Evolutionary conservation across 2,113 vertebrate genomes (phyloP).

Genomic region (Uropsilus gracilis): DNA sequence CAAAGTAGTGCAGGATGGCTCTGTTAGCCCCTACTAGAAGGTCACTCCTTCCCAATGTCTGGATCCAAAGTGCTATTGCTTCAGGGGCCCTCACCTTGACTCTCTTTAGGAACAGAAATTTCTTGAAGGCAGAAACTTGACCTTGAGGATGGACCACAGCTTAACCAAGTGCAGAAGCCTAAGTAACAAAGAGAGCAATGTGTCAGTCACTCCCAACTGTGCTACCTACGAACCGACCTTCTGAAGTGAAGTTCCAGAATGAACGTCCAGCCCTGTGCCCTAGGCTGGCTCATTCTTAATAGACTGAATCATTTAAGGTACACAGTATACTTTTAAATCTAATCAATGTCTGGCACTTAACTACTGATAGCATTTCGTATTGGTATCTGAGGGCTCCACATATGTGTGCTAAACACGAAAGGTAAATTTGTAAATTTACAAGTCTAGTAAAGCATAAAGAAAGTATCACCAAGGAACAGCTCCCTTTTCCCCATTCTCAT

Average conservation of each 20-base stretch:
- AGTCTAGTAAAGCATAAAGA: background rate
- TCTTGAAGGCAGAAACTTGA: background rate
- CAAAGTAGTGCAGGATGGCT: background rate
- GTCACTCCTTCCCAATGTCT: background rate
- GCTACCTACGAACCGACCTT: background rate
- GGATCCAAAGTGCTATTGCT: background rate
- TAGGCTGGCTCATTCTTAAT: background rate
- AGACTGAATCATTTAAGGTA: background rate
- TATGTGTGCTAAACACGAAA: background rate
- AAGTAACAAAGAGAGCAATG: background rate
- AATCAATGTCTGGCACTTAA: background rate
- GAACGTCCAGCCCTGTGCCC: background rate
- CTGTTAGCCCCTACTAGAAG: background rate
- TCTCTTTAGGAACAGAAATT: conserved; percentile 3
- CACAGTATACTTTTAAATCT: background rate
- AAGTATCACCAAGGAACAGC: too few species aligned
- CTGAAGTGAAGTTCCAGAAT: background rate
- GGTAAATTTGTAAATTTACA: too few species aligned
- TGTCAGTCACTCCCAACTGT: background rate
- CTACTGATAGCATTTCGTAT: background rate
- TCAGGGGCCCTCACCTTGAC: background rate
- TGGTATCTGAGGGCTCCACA: background rate
- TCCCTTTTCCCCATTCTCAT: background rate
- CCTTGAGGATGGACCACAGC: background rate
- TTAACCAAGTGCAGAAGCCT: background rate